Base-by-base conservation (phyloP, 2,888 invertebrate species). In the Onthophagus sagittarius region DNA sequence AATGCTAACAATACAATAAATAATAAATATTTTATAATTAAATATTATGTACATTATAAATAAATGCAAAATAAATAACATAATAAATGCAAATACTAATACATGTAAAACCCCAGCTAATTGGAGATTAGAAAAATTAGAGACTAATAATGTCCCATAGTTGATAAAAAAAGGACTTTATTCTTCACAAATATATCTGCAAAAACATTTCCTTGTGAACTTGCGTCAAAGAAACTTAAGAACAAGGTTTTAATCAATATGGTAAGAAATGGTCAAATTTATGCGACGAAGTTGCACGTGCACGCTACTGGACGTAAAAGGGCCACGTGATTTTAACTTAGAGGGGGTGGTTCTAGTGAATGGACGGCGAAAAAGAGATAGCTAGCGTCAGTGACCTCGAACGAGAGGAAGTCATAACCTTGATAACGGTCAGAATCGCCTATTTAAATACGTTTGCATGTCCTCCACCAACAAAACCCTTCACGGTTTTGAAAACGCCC, bases 341-440 rank as follows among this genome's bases (percentile, higher is more conserved):
- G 53, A 31, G 15, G 31, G 6, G 13, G 23, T 62, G 71, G 39
- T 11, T 53, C 39, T 13, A 62, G 73, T 73, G 73, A 73, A 73
- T 71, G 73, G 73, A 71, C 62, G 62, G 62, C 62, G 62, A 15
- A 31, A 62, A 31, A 15, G 62, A 62, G 33, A 33, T 72, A 64
- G 71, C 71, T 14, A 72, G 70, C 74, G 74, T 72, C 74, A 72
- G 64, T 72, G 74, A 72, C 74, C 74, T 74, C 74, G 72, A 74
- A 74, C 67, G 63, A 62, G 65, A 70, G 74, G 72, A 72, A 74
- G 70, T 70, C 70, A 72, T 72, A 74, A 74, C 74, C 74, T 72
- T 74, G 74, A 71, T 71, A 69, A 70, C 15, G 67, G 67, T 9
- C 72, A 32, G 71, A 67, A 65, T 62, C 70, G 63, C 70, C 63